Evolutionary conservation across 2,113 vertebrate species (phyloP), one percentile per base, ranked within the genome.

Genomic region (Lasiurus borealis): DNA sequence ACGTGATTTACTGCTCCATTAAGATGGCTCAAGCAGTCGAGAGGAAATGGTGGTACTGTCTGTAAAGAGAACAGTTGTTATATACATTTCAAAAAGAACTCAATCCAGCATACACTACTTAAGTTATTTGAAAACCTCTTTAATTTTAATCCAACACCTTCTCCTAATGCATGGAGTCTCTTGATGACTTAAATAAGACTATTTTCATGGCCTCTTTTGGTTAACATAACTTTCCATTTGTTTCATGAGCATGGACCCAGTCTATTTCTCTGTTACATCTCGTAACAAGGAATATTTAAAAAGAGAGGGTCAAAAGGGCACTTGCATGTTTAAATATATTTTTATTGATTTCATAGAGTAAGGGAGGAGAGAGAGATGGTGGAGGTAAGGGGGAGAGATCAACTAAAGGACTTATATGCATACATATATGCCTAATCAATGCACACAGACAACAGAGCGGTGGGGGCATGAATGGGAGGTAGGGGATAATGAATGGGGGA

Each of bases 201-300:
- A n/a, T 44, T 90, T 82, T 87, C 6, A 68, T 77, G 85, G 87
- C 18, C 0, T 12, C 77, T 31, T 94, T 66, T 66, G 50, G 72
- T 25, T 72, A 71, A 7, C 48, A 8, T 59, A 16, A 34, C 16
- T 94, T 96, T 50, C 7, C 59, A 25, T 88, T 75, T 89, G 9
- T 64, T 93, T 90, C 80, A 81, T 68, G 3, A 88, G 27, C 36
- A 89, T 50, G 23, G 18, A 46, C 29, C 11, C 80, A 82, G 11
- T 27, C 6, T 15, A 76, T 85, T 71, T 93, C 19, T 73, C 16
- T 90, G 23, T 76, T 88, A 68, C 27, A 21, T 62, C 14, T 77
- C 89, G 62, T 50, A 72, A 77, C 6, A 95, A 25, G 81, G 8
- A 78, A 83, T 46, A 23, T 73, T 84, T 93, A 91, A 82, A n/a